These are phyloP conservation scores for Tachysurus fulvidraco DNA, from an alignment of 2,113 vertebrate genomes.

Conservation along the genomic window DNA sequence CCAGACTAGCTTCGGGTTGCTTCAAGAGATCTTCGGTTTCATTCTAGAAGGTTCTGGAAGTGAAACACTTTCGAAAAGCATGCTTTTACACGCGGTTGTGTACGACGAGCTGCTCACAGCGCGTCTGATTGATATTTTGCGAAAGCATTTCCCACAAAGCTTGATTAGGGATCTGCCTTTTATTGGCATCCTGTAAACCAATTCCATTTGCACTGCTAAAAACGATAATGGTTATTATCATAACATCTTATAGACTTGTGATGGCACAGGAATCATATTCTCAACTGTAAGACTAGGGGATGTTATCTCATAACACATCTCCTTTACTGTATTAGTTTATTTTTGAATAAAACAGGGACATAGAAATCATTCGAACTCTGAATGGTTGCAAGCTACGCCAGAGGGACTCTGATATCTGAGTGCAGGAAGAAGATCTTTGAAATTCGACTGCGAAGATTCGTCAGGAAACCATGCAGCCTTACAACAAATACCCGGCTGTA, in stretches of 20 bases:
- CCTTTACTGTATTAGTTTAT: neutral
- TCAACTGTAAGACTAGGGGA: neutral
- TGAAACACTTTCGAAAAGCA: slow-evolving; percentile 10
- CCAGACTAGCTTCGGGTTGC: slow-evolving; percentile 16
- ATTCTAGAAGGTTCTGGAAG: slow-evolving; percentile 37
- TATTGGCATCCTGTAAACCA: neutral
- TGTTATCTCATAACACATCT: neutral
- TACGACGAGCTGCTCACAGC: neutral
- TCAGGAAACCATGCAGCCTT: slow-evolving; percentile 4
- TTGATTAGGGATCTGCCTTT: neutral
- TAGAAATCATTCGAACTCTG: neutral
- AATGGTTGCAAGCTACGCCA: neutral
- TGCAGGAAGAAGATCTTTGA: neutral
- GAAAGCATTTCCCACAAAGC: neutral
- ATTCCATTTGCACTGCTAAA: neutral
- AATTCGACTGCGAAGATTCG: neutral
- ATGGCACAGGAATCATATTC: neutral
- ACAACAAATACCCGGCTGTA: neutral
- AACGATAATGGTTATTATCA: neutral
- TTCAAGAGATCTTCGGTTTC: slow-evolving; percentile 32
- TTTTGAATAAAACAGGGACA: neutral
- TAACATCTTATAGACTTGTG: neutral
- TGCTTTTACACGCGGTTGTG: neutral
- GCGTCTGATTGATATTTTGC: slow-evolving; percentile 3
- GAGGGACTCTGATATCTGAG: neutral